Evolutionary conservation across 2,113 vertebrate genomes (phyloP).

Genomic region (Fregetta grallaria): DNA sequence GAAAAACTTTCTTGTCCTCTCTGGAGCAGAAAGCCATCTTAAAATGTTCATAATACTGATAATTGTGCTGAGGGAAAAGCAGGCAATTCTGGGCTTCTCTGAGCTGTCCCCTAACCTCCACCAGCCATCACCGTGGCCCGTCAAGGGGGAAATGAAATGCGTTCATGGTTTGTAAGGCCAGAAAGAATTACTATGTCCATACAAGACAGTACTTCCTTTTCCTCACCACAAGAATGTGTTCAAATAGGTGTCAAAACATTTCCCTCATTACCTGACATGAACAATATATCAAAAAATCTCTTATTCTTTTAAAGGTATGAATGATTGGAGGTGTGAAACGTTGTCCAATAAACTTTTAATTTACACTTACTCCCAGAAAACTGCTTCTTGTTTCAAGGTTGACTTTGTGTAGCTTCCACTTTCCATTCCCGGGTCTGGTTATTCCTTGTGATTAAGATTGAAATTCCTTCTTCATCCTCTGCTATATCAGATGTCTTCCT

Average conservation of each 20-base stretch:
- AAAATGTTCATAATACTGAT: not conserved
- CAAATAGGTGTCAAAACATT: not conserved
- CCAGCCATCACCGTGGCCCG: fast-evolving
- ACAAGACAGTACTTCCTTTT: not conserved
- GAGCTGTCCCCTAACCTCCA: fast-evolving
- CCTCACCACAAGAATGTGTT: not conserved
- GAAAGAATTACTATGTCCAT: not conserved
- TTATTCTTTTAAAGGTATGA: not conserved
- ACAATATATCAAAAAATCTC: not conserved
- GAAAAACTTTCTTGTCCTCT: not conserved
- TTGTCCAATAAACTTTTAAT: not conserved
- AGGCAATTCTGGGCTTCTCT: not conserved
- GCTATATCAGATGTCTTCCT: not conserved
- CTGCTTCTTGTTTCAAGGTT: not conserved
- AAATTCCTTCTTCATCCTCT: not conserved
- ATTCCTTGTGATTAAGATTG: not conserved
- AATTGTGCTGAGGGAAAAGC: not conserved
- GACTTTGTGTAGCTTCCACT: not conserved
- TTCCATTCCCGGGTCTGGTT: not conserved
- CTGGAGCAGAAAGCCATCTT: not conserved
- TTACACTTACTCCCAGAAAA: not conserved
- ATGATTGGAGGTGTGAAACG: not conserved
- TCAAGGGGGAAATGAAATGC: not conserved
- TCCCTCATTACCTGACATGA: not conserved
- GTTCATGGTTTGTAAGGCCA: not conserved